Conservation (phyloP, 2,888 invertebrate species). For the Calliphora vomitoria region DNA sequence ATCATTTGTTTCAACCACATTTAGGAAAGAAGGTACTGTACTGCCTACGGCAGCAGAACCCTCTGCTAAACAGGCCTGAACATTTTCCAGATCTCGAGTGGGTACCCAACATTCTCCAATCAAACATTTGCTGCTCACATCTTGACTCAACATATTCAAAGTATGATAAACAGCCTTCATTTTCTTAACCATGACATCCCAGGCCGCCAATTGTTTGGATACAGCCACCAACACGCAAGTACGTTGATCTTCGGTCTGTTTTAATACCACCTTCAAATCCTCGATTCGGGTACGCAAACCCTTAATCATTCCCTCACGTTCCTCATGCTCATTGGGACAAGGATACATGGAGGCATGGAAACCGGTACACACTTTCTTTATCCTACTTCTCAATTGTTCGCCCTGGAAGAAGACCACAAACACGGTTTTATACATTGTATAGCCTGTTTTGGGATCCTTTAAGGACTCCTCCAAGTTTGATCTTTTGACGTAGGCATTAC, state of each 20-base stretch:
- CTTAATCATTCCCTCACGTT: conserved; percentile 93
- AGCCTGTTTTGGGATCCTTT: conserved; percentile 90
- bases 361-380: conserved; percentile 95
- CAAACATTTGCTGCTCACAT: conserved; percentile 95
- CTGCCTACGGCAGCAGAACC: conserved; percentile 95
- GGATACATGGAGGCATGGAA: conserved; percentile 95
- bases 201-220: conserved; percentile 92
- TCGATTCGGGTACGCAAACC: conserved; percentile 95
- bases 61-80: conserved; percentile 90
- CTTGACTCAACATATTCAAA: conserved; percentile 96
- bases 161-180: conserved; percentile 98
- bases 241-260: conserved; percentile 94
- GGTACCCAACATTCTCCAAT: conserved; percentile 97
- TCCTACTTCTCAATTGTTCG: conserved; percentile 92
- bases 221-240: conserved; percentile 92
- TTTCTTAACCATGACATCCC: conserved; percentile 93
- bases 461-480: conserved; percentile 91
- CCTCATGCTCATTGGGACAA: conserved; percentile 92
- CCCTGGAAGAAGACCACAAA: conserved; percentile 94
- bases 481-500: conserved; percentile 93
- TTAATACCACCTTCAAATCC: conserved; percentile 91
- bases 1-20: conserved; percentile 92
- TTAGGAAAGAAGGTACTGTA: conserved; percentile 96
- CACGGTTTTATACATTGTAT: conserved; percentile 92
- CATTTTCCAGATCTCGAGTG: conserved; percentile 88